phyloP scores from a whole-genome alignment of 2,797 vertebrate genomes.

The Lagocephalus sceleratus region DNA sequence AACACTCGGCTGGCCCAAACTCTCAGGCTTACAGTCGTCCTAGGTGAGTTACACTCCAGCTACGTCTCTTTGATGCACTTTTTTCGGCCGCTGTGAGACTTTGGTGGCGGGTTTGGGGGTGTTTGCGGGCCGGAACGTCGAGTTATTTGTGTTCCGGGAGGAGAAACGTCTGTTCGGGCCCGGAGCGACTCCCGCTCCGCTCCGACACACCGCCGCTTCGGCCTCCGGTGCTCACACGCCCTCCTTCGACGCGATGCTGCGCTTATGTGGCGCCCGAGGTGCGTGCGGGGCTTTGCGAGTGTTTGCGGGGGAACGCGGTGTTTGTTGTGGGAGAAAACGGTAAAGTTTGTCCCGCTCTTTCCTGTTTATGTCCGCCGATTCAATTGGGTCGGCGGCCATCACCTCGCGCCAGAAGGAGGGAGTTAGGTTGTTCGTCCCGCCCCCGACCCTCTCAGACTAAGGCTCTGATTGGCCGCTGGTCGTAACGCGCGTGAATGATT shows the following conservation, averaged over 20 bases:
- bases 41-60: slow-evolving; percentile 60
- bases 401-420: slow-evolving; percentile 74
- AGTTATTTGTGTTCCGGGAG: slow-evolving; percentile 53
- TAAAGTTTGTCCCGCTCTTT: slow-evolving; percentile 59
- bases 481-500: slow-evolving; percentile 23
- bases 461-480: slow-evolving; percentile 41
- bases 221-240: slow-evolving; percentile 10
- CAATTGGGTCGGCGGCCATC: slow-evolving; percentile 75
- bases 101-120: slow-evolving; percentile 28
- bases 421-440: slow-evolving; percentile 33
- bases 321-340: slow-evolving; percentile 20
- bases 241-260: background rate
- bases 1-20: slow-evolving; percentile 64
- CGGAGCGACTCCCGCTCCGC: too few species aligned
- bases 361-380: slow-evolving; percentile 40
- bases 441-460: slow-evolving; percentile 18
- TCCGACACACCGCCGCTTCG: too few species aligned
- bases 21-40: slow-evolving; percentile 49
- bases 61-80: background rate
- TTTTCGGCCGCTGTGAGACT: slow-evolving; percentile 22
- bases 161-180: too few species aligned
- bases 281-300: slow-evolving; percentile 20
- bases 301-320: slow-evolving; percentile 8
- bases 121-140: slow-evolving; percentile 39
- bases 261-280: slow-evolving; percentile 20